These are phyloP conservation scores for Lithophane socia DNA, from an alignment of 2,888 invertebrate genomes.

Conservation along the genomic window DNA sequence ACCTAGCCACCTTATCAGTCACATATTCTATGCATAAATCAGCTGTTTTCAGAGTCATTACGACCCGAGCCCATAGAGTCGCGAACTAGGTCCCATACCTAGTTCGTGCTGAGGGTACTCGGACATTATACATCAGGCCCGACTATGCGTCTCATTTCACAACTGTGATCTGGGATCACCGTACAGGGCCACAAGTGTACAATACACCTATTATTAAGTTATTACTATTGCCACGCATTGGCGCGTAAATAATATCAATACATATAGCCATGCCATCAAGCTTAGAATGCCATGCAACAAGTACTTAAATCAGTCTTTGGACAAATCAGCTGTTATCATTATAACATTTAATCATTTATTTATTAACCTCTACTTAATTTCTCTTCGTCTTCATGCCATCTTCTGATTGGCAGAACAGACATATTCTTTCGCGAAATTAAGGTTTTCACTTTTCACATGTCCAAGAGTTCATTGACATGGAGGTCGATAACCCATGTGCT, in stretches of 20 bases:
- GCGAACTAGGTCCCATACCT: conserved; percentile 82
- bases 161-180: conserved; percentile 86
- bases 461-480: conserved; percentile 74
- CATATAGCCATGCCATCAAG: not conserved
- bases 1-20: not conserved
- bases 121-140: conserved; percentile 81
- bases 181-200: conserved; percentile 81
- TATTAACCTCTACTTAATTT: not conserved
- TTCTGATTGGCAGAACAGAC: conserved; percentile 1
- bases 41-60: not conserved
- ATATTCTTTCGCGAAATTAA: not conserved
- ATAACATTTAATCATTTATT: not conserved
- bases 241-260: not conserved
- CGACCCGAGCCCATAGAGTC: conserved; percentile 88
- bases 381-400: not conserved
- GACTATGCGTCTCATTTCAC: conserved; percentile 88
- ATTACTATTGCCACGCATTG: not conserved
- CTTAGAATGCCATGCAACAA: not conserved
- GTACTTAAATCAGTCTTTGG: not conserved
- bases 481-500: conserved; percentile 75
- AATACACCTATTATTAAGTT: not conserved
- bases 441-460: conserved; percentile 63
- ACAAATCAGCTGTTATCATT: conserved; percentile 21
- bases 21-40: not conserved
- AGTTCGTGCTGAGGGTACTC: conserved; percentile 89